Conservation (phyloP, 2,113 vertebrate genomes). For the Potamarius usumacintae region DNA sequence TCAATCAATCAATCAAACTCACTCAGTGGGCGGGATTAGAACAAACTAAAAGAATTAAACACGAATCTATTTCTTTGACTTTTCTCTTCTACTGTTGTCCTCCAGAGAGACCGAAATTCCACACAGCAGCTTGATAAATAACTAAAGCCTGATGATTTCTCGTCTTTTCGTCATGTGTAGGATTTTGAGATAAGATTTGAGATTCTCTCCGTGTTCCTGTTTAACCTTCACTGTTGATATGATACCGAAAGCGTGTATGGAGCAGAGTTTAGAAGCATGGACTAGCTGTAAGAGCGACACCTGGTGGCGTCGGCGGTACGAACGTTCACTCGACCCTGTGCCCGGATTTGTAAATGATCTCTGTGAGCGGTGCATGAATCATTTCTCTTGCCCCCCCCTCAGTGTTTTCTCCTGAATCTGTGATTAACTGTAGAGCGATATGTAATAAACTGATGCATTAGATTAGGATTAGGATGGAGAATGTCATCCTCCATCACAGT, state of each 20-base stretch:
- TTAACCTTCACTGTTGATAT: neutral
- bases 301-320: slow-evolving; percentile 65
- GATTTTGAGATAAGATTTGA: neutral
- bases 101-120: neutral
- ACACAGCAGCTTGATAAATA: neutral
- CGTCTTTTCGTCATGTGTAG: neutral
- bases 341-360: neutral
- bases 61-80: neutral
- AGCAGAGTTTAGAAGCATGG: slow-evolving; percentile 6
- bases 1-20: too few species aligned
- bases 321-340: neutral
- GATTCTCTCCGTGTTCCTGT: neutral
- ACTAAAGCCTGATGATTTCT: neutral
- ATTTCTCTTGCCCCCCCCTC: neutral
- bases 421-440: slow-evolving; percentile 19
- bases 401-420: slow-evolving; percentile 25
- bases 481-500: slow-evolving; percentile 4
- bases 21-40: too few species aligned
- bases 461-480: slow-evolving; percentile 39
- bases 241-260: too few species aligned
- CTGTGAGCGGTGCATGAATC: slow-evolving; percentile 20
- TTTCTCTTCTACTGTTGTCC: neutral
- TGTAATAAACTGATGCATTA: slow-evolving; percentile 32
- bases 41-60: neutral
- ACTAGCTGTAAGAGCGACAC: slow-evolving; percentile 66